Base-by-base conservation (phyloP, 2,888 invertebrate species). In the Archips xylosteana region DNA sequence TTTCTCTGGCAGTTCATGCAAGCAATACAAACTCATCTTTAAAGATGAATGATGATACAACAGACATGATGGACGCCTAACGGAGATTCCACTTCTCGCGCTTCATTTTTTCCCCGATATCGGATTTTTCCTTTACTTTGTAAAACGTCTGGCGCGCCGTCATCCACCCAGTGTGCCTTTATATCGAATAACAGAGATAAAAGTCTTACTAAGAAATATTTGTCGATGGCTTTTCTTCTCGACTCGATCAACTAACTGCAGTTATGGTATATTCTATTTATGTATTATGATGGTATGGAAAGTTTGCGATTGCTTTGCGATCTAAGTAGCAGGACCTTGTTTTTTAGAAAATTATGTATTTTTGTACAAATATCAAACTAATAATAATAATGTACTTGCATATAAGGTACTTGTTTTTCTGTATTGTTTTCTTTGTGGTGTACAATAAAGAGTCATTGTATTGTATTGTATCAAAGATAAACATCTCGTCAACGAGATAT, bases 121-220 rank as follows among this genome's bases (percentile, higher is more conserved):
- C 77, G 78, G 79, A 81, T 81, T 79, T 76, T 81, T 77, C 79
- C 74, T 81, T 79, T 74, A 76, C 75, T 81, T 82, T 82, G 80
- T 80, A 82, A 84, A 82, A 81, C 79, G 81, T 79, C 78, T 78
- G 77, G 78, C 73, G 77, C 77, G 76, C 78, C 77, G 76, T 78
- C 78, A 62, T 70, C 70, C 45, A 66, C 77, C 75, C 77, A 80
- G 79, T 80, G 78, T 80, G 77, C 80, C 80, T 82, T 82, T 81
- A 82, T 85, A 83, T 87, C 81, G 80, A 79, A 83, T 85, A 85
- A 86, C 85, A 79, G 76, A 78, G 81, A 81, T 84, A 86, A 85
- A 83, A 84, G 78, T 84, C 77, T 80, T 78, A 77, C 77, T 81
- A 74, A 71, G 51, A 32, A 57, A 57, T 57, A 57, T 57, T 57